Base-by-base conservation (phyloP, 2,113 vertebrate species). In the Petroica traversi region DNA sequence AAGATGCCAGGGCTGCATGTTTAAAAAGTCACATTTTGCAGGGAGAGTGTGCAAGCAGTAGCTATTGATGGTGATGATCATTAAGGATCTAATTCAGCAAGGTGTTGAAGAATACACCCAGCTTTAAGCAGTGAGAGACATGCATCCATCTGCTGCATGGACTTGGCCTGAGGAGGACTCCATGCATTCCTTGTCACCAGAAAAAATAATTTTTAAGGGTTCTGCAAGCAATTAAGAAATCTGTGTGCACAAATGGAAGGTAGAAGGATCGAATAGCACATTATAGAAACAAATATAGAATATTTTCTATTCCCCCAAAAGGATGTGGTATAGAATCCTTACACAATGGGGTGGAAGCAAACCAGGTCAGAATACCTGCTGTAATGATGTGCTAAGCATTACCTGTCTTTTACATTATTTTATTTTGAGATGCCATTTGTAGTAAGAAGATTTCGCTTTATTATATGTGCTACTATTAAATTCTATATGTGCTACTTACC, bases 11-110 rank as follows among this genome's bases (percentile, higher is more conserved):
- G 43, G 25, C 52, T 45, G 19, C 20, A 11, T 2, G 25, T 67
- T 75, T 83, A 18, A 92, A 58, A 95, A 66, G 12, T 29, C 34
- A 19, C 10, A 64, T 77, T 80, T 86, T 85, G 8, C 68, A 84
- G 87, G 57, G 25, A 74, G 9, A 88, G n/a, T 4, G 1, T 38
- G 24, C 40, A 55, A 68, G 82, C 12, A 36, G 51, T 16, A 71
- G 38, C 46, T 90, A 8, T 33, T 45, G 78, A 73, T 46, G 72
- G 11, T 55, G 71, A 16, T 33, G 17, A 54, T 58, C 40, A 69
- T 59, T 20, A 71, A 63, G 48, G 67, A 34, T 48, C 19, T 80
- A 69, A 90, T 75, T 72, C 90, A 61, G 13, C 19, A 25, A 48
- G 36, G 34, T 59, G 24, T 8, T 84, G 73, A 82, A 59, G 85